Base-by-base conservation (phyloP, 1,140 invertebrate species). In the Bombus superbus region DNA sequence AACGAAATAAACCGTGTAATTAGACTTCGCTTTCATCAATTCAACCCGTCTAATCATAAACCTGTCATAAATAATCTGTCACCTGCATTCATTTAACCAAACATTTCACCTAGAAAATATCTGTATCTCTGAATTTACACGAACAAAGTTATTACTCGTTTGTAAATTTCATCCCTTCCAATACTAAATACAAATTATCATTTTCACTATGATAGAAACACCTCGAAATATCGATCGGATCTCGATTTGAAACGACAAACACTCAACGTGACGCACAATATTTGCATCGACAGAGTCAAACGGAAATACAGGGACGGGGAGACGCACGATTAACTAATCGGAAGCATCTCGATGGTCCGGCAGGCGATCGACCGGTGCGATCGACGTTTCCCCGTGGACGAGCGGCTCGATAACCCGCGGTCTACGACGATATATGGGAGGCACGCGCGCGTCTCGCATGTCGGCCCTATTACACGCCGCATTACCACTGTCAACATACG, bases 401-500 rank as follows among this genome's bases (percentile, higher is more conserved):
- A 10, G 42, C 62, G 76, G 71, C 71, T 68, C 85, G 87, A 88
- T 88, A 86, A 82, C 77, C 64, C 64, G 35, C 75, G 59, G 76
- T 66, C 64, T 76, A 72, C 71, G 87, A 87, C 77, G 87, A 88
- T 89, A 81, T 85, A 72, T 88, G 82, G 88, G 71, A 88, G 78
- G 59, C 81, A 83, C 73, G 66, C 74, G 68, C 77, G 74, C 76
- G 57, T 53, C 88, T 89, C 84, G 71, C 78, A 83, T 88, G 79
- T 88, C 84, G 64, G 88, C 80, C 89, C 86, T 84, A 90, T 90
- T 90, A 90, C 86, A 90, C 89, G 86, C 83, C 77, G 76, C 81
- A 90, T 90, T 90, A 90, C 89, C 89, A 90, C 86, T 90, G 89
- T 90, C 89, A 90, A 90, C 89, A 90, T 90, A 90, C 83, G 83